Percentiles rank a stretch among this genome's conserved stretches.
These are phyloP conservation scores for Gryllus bimaculatus DNA, from an alignment of 1,140 invertebrate species.

Conservation along the genomic window DNA sequence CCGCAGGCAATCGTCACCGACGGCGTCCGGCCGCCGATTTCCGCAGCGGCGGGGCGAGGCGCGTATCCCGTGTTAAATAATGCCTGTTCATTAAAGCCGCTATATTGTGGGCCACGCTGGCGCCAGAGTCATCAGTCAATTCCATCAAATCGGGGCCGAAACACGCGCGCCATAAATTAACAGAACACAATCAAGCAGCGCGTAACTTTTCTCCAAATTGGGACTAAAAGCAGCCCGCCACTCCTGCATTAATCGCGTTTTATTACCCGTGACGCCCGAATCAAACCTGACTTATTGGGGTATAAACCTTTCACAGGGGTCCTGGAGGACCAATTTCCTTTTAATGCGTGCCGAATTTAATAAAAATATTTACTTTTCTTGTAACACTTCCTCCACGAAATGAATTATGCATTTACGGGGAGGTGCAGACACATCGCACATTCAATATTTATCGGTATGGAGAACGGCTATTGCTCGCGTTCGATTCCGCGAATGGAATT, in stretches of 20 bases:
- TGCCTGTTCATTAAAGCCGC: neutral
- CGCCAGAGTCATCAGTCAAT: neutral
- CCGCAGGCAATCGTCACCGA: neutral
- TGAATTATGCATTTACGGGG: neutral
- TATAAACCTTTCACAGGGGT: neutral
- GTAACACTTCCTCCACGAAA: neutral
- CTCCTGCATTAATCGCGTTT: too few relatives aligned
- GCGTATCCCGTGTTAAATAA: neutral
- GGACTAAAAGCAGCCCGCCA: neutral
- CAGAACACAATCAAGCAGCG: neutral
- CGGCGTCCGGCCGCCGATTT: neutral
- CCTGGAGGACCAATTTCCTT: neutral
- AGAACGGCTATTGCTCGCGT: neutral
- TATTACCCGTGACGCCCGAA: neutral
- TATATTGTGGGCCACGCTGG: neutral
- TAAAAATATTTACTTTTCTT: neutral
- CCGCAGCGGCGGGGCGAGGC: neutral
- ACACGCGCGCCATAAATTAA: neutral
- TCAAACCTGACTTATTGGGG: neutral
- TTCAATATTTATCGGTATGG: neutral
- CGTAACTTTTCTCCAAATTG: neutral
- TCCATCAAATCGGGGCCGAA: neutral
- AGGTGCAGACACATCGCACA: neutral
- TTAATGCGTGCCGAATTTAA: neutral
- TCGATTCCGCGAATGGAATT: neutral